Evolutionary conservation across 2,113 vertebrate species (phyloP).

Genomic region (Dinomys branickii): DNA sequence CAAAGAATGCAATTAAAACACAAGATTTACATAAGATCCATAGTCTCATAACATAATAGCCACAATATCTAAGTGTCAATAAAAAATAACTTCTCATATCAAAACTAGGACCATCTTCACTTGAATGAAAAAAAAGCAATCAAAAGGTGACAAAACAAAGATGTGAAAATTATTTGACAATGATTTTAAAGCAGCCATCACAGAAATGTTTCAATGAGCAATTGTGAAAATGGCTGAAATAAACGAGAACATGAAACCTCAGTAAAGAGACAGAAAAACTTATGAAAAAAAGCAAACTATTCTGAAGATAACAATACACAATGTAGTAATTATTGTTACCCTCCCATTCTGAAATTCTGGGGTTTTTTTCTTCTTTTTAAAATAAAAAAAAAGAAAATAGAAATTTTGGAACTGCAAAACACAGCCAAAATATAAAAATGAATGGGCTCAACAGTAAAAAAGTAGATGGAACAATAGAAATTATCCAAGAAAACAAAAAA

Average conservation of each 20-base stretch:
- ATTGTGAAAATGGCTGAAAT: not conserved
- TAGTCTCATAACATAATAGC: not conserved
- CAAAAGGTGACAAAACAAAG: not conserved
- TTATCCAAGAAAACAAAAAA: not conserved
- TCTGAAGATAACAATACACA: not conserved
- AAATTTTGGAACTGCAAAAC: not conserved
- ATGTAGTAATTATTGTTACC: not conserved
- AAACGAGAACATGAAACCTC: slow-evolving; percentile 52
- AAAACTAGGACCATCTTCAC: slow-evolving; percentile 35
- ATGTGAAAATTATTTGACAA: not conserved
- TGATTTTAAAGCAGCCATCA: slow-evolving; percentile 29
- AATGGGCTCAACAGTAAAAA: not conserved
- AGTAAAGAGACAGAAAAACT: slow-evolving; percentile 1
- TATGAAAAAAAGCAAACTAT: not conserved
- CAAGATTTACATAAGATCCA: not conserved
- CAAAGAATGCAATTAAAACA: not conserved
- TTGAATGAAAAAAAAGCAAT: slow-evolving; percentile 39
- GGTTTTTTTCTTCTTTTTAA: not conserved
- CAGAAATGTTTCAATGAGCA: not conserved
- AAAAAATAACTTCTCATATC: slow-evolving; percentile 24
- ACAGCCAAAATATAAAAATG: not conserved
- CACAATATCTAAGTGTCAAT: slow-evolving; percentile 5
- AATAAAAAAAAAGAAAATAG: not conserved
- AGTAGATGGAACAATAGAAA: not conserved
- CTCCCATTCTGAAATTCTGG: not conserved